A percentile compares a stretch with the other conserved stretches of the same genome.
phyloP scores from a whole-genome alignment of 2,113 vertebrate genomes.

The Spheniscus mendiculus region DNA sequence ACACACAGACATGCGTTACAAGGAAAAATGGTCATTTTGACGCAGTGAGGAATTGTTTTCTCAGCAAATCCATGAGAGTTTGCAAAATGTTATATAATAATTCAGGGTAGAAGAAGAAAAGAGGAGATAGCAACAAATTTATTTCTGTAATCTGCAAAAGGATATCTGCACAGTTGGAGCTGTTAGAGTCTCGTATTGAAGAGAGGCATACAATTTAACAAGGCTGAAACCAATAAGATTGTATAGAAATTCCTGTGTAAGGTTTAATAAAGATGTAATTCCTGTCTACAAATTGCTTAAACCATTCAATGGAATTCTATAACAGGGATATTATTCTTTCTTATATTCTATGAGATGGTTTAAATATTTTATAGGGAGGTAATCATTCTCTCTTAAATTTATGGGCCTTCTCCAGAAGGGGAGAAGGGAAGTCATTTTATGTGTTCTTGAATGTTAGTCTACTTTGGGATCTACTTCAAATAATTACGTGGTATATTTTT shows the following conservation, averaged over 20 bases:
- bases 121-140: not conserved
- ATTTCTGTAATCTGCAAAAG: constrained; percentile 11
- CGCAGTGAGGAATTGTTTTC: constrained; percentile 31
- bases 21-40: constrained; percentile 28
- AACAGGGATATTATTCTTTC: not conserved
- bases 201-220: not conserved
- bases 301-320: not conserved
- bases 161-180: constrained; percentile 18
- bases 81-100: constrained; percentile 55
- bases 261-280: constrained; percentile 15
- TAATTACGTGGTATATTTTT: constrained; percentile 19
- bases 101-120: constrained; percentile 33
- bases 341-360: not conserved
- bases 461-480: not conserved
- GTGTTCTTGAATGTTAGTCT: not conserved
- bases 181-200: not conserved
- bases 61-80: constrained; percentile 15
- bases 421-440: not conserved
- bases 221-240: not conserved
- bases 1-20: not conserved
- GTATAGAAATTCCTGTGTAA: not conserved
- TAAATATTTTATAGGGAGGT: not conserved
- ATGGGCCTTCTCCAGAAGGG: not conserved
- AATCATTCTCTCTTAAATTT: not conserved
- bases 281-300: not conserved